Conservation (phyloP, 2,888 invertebrate species). For the Noctua comes region DNA sequence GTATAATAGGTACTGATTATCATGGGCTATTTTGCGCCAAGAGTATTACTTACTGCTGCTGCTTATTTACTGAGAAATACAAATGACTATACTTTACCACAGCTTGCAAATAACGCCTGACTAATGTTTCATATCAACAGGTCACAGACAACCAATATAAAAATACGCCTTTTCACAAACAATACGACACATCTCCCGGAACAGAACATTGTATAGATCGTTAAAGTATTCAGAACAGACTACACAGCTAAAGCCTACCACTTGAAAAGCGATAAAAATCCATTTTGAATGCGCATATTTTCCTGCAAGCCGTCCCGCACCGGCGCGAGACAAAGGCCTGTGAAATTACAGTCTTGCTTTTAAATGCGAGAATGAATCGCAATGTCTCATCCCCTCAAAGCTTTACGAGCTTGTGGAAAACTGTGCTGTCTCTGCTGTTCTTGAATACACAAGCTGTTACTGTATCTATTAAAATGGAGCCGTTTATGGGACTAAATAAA, state of each 20-base stretch:
- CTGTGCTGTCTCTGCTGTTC: conserved; percentile 72
- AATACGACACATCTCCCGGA: conserved; percentile 14
- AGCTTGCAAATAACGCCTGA: background rate
- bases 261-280: conserved; percentile 88
- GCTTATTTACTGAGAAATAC: background rate
- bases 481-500: conserved; percentile 46
- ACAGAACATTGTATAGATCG: conserved; percentile 62
- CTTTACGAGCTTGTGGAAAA: conserved; percentile 82
- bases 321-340: conserved; percentile 86
- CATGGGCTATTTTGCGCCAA: background rate
- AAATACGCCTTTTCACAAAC: conserved; percentile 7
- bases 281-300: conserved; percentile 89
- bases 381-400: conserved; percentile 88
- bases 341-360: conserved; percentile 89
- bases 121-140: background rate
- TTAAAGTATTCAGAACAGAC: conserved; percentile 71
- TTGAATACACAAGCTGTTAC: conserved; percentile 75
- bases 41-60: background rate
- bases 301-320: conserved; percentile 80
- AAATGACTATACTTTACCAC: background rate
- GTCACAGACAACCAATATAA: conserved; percentile 3
- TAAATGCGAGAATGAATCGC: conserved; percentile 89
- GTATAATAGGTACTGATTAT: conserved; percentile 15
- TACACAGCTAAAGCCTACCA: conserved; percentile 81
- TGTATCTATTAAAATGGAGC: conserved; percentile 64